Conservation (phyloP, 2,113 vertebrate species). For the Saguinus imperator region DNA sequence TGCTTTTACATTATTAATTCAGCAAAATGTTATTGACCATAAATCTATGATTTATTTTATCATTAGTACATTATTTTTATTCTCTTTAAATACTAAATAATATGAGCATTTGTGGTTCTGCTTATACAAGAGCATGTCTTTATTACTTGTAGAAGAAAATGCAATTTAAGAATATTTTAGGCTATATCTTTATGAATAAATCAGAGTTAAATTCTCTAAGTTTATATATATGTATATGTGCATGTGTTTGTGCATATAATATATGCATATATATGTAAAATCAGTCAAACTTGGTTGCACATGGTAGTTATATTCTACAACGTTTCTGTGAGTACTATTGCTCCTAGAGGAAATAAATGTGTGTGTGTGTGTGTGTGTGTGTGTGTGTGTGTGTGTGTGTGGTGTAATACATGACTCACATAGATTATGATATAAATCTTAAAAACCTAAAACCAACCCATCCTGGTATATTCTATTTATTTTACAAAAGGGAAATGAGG, state of each 20-base stretch:
- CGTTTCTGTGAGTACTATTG: neutral
- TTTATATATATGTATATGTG: neutral
- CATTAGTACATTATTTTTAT: conserved; percentile 36
- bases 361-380: neutral
- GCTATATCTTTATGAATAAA: neutral
- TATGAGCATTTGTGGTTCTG: neutral
- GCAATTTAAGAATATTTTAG: neutral
- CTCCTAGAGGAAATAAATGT: neutral
- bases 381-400: no score
- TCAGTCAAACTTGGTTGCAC: neutral
- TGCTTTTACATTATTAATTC: conserved; percentile 8
- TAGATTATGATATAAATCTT: neutral
- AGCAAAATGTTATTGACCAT: neutral
- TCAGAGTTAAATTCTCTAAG: neutral
- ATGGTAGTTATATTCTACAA: neutral
- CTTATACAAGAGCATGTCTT: neutral
- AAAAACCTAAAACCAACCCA: neutral
- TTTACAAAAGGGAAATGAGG: neutral
- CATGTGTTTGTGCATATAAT: neutral
- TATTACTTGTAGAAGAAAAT: neutral
- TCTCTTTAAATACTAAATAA: neutral
- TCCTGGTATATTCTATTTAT: neutral
- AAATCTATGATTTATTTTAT: conserved; percentile 30
- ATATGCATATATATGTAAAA: neutral
- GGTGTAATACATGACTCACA: neutral